Evolutionary conservation across 2,113 vertebrate species (phyloP).

Genomic region (Procapra przewalskii): DNA sequence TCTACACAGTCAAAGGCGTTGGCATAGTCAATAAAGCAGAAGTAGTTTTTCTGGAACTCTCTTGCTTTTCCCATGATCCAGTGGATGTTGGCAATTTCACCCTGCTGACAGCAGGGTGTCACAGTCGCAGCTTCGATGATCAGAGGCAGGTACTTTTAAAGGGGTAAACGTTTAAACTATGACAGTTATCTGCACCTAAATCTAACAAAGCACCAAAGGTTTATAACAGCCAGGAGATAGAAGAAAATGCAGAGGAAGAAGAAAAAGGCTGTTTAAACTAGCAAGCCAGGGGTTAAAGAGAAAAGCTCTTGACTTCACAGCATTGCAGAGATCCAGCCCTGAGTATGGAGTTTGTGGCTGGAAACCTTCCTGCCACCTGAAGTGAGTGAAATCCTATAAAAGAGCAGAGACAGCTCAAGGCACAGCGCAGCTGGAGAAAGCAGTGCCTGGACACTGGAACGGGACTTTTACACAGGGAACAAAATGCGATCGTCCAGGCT

Average conservation of each 20-base stretch:
- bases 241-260: not conserved
- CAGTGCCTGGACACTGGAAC: not conserved
- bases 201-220: not conserved
- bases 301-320: not conserved
- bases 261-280: not conserved
- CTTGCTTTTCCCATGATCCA: not conserved
- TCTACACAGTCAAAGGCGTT: not conserved
- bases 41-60: not conserved
- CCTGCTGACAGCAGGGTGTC: not conserved
- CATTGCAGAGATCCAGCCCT: not conserved
- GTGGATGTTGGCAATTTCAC: not conserved
- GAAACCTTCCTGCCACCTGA: not conserved
- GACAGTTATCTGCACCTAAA: not conserved
- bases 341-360: not conserved
- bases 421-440: not conserved
- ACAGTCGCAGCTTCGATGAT: not conserved
- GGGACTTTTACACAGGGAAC: slow-evolving; percentile 8
- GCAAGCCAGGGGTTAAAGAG: not conserved
- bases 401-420: not conserved
- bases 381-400: not conserved
- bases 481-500: not conserved
- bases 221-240: not conserved
- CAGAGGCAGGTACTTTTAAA: not conserved
- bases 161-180: not conserved
- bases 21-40: not conserved